A percentile compares a stretch with the other conserved stretches of the same genome.
Conservation (phyloP, 2,797 vertebrate species). For the Spinus olivaceus region DNA sequence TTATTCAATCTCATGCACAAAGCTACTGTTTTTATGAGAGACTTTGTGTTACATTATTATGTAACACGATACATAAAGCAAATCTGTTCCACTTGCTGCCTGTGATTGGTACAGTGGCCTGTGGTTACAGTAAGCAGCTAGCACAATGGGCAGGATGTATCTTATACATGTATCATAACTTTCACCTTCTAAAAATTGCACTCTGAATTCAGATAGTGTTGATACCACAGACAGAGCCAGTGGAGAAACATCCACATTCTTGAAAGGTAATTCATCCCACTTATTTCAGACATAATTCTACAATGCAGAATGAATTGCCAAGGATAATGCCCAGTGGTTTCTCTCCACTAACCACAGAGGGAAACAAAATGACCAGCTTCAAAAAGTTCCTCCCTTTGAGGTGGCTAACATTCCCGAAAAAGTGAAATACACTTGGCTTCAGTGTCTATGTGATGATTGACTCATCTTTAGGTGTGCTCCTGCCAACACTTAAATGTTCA, state of each 20-base stretch:
- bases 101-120: background rate
- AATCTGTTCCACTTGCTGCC: background rate
- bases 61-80: background rate
- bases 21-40: background rate
- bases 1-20: background rate
- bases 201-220: background rate
- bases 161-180: background rate
- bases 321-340: background rate
- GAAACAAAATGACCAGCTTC: background rate
- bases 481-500: background rate
- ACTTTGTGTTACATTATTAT: background rate
- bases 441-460: background rate
- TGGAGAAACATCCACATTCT: background rate
- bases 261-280: background rate
- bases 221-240: background rate
- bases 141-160: background rate
- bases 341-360: background rate
- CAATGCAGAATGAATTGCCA: background rate
- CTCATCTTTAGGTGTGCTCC: background rate
- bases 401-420: background rate
- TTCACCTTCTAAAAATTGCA: background rate
- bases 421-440: background rate
- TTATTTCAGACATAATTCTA: background rate
- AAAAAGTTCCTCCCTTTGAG: background rate
- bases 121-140: background rate